Base-by-base conservation (phyloP, 2,888 invertebrate genomes). In the Ophioninae sp. region DNA sequence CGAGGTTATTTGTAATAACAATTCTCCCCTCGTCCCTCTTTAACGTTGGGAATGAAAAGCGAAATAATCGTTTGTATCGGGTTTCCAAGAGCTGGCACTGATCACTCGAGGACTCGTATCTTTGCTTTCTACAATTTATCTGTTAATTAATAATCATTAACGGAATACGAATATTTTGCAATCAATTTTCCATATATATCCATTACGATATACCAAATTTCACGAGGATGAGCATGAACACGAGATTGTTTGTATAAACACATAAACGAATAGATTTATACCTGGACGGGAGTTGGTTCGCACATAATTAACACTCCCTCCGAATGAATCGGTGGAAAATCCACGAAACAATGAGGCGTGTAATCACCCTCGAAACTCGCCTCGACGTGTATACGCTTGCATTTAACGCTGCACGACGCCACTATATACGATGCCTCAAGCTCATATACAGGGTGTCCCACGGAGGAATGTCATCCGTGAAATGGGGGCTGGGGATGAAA, bases 311-410 rank as follows among this genome's bases (percentile, higher is more conserved):
- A 78, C 69, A 78, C 77, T 75, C 77, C 61, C 65, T 63, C 58
- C 72, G 73, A 83, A 80, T 63, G 81, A 71, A 61, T 78, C 74
- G 69, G 64, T 71, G 37, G 78, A 83, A 83, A 78, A 81, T 83
- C 75, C 78, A 78, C 81, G 37, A 72, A 83, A 81, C 81, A 81
- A 83, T 65, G 74, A 78, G 74, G 83, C 78, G 81, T 81, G 59
- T 78, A 83, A 83, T 78, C 67, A 81, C 81, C 74, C 71, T 81
- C 71, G 78, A 77, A 65, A 44, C 73, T 64, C 75, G 69, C 37
- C 58, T 30, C 71, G 0, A 17, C 13, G 20, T 71, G 58, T 74
- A 64, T 37, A n/a, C 58, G 58, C 37, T 6, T 61, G 37, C 23
- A 51, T 23, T 39, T 63, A 51, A 8, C 39, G 22, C 10, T 75